phyloP scores from a whole-genome alignment of 2,888 invertebrate genomes.

The Oscheius onirici region DNA sequence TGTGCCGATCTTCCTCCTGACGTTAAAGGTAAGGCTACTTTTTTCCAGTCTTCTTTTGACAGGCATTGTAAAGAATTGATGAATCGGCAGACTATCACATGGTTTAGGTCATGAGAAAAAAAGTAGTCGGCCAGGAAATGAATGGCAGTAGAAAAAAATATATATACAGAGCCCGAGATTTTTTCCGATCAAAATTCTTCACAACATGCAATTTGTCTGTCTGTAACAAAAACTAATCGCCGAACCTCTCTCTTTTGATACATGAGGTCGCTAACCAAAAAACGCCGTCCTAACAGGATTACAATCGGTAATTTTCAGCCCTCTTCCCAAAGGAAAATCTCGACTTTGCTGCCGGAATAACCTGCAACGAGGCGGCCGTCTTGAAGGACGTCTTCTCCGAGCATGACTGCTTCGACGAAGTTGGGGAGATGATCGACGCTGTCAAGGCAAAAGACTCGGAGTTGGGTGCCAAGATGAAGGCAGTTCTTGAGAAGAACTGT shows the following conservation, averaged over 20 bases:
- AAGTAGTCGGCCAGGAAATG: too few species aligned
- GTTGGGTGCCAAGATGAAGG: conserved; percentile 38
- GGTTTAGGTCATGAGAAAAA: too few species aligned
- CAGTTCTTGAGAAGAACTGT: conserved; percentile 46
- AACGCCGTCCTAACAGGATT: neutral
- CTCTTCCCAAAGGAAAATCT: conserved; percentile 53
- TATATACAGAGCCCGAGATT: too few species aligned
- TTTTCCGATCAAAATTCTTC: too few species aligned
- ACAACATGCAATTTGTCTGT: too few species aligned
- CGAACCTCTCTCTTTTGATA: too few species aligned
- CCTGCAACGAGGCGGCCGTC: conserved; percentile 44
- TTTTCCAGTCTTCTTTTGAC: neutral
- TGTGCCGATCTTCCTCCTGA: conserved; percentile 21
- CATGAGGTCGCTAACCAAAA: neutral
- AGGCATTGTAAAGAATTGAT: too few species aligned
- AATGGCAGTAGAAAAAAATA: too few species aligned
- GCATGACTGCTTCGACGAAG: conserved; percentile 45
- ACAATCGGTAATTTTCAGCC: conserved; percentile 32
- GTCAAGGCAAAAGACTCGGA: conserved; percentile 39
- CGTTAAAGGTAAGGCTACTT: conserved; percentile 5
- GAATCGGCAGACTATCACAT: too few species aligned
- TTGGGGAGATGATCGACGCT: conserved; percentile 51
- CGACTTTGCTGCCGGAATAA: conserved; percentile 46
- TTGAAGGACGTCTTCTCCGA: conserved; percentile 45
- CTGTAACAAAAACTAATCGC: too few species aligned